Percentiles rank a stretch among this genome's conserved stretches.
phyloP scores from a whole-genome alignment of 2,888 invertebrate genomes.

The Melanargia galathea region DNA sequence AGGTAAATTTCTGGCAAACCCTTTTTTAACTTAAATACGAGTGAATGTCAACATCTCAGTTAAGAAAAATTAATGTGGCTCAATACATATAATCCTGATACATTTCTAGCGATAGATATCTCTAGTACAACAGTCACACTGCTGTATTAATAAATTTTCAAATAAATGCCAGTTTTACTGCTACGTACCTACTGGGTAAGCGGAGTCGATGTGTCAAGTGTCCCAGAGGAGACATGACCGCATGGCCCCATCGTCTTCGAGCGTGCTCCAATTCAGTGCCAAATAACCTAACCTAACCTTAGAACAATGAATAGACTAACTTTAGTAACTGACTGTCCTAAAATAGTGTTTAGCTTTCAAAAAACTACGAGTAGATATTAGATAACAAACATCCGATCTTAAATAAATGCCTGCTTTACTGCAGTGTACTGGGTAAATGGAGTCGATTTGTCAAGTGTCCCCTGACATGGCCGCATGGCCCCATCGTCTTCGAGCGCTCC shows the following conservation, averaged over 20 bases:
- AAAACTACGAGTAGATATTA: not conserved
- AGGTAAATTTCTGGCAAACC: too few species aligned
- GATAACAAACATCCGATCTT: not conserved
- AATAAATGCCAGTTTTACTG: not conserved
- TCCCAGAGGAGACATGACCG: constrained; percentile 10
- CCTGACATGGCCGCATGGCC: constrained; percentile 14
- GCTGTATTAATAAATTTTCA: not conserved
- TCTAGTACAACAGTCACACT: too few species aligned
- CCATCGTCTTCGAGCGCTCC: not conserved
- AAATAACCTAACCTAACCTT: too few species aligned
- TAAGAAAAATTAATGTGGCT: too few species aligned
- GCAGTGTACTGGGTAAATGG: not conserved
- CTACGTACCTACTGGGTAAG: not conserved
- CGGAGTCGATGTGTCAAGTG: constrained; percentile 9
- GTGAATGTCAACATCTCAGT: too few species aligned
- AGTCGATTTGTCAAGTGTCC: constrained; percentile 13
- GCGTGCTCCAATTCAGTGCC: not conserved
- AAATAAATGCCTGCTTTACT: constrained; percentile 4
- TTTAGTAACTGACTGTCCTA: too few species aligned
- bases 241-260: constrained; percentile 6
- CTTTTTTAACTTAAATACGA: too few species aligned
- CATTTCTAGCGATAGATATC: too few species aligned
- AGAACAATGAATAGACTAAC: too few species aligned
- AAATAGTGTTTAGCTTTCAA: not conserved
- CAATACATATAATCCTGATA: too few species aligned